Conservation (phyloP, 2,113 vertebrate genomes). For the Catharus minimus region DNA sequence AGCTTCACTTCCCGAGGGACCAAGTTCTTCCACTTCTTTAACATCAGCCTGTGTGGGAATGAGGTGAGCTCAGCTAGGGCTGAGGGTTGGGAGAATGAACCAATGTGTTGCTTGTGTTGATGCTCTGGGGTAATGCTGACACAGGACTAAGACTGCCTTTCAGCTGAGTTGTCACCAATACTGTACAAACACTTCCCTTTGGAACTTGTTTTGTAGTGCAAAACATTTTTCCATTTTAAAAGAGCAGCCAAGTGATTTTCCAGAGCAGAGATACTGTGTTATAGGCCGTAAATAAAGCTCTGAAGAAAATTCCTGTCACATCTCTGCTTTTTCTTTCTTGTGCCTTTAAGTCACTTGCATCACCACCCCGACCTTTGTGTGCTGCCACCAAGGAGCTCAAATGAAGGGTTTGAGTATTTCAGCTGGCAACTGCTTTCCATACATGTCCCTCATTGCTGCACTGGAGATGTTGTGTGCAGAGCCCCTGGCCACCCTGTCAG, state of each 20-base stretch:
- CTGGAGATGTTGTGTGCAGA: not conserved
- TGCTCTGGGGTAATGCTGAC: not conserved
- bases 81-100: not conserved
- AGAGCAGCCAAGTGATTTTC: not conserved
- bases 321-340: not conserved
- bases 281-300: not conserved
- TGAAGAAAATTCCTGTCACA: not conserved
- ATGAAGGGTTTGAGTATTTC: not conserved
- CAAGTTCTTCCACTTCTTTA: conserved; percentile 95
- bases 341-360: not conserved
- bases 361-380: not conserved
- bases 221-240: too few species aligned
- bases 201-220: not conserved
- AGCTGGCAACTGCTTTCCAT: not conserved
- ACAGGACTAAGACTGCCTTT: not conserved
- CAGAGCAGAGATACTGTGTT: not conserved
- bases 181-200: not conserved
- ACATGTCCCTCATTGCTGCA: not conserved
- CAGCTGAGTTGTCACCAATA: not conserved
- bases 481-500: not conserved
- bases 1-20: conserved; percentile 97
- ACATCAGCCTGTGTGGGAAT: conserved; percentile 93
- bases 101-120: not conserved
- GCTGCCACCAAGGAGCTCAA: not conserved
- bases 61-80: conserved; percentile 76